phyloP scores from a whole-genome alignment of 2,797 vertebrate genomes.

The Trematomus bernacchii region DNA sequence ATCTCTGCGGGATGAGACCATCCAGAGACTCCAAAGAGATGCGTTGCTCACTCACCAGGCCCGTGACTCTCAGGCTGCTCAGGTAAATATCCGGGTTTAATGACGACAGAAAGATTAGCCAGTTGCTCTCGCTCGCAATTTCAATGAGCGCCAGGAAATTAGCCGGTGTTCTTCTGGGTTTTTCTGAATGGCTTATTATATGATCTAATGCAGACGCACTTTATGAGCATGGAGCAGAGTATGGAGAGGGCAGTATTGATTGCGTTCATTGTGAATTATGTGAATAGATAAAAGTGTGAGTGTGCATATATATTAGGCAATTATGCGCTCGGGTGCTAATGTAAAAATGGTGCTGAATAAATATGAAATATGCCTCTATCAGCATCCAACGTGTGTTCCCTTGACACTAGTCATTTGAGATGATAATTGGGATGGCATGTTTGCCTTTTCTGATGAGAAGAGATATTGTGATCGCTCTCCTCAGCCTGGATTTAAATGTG shows the following conservation, averaged over 20 bases:
- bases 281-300: constrained; percentile 86
- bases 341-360: constrained; percentile 83
- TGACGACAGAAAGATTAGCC: constrained; percentile 79
- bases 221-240: constrained; percentile 66
- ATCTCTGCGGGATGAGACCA: constrained; percentile 76
- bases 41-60: constrained; percentile 78
- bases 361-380: constrained; percentile 82
- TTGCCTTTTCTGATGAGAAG: constrained; percentile 81
- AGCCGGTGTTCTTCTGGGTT: constrained; percentile 67
- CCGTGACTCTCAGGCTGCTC: constrained; percentile 82
- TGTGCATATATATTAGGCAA: constrained; percentile 85
- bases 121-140: constrained; percentile 68
- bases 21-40: constrained; percentile 75
- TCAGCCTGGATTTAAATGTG: constrained; percentile 84
- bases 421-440: constrained; percentile 79
- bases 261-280: constrained; percentile 83
- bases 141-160: constrained; percentile 77
- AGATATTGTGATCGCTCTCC: constrained; percentile 75
- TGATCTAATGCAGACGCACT: constrained; percentile 77
- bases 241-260: constrained; percentile 83
- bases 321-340: constrained; percentile 79
- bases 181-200: constrained; percentile 75
- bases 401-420: constrained; percentile 75
- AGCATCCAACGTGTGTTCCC: constrained; percentile 69
- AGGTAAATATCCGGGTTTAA: constrained; percentile 86